Evolutionary conservation across 92 coral and sea anemone genomes (phyloP).

Genomic region (Epizoanthus stellaris): DNA sequence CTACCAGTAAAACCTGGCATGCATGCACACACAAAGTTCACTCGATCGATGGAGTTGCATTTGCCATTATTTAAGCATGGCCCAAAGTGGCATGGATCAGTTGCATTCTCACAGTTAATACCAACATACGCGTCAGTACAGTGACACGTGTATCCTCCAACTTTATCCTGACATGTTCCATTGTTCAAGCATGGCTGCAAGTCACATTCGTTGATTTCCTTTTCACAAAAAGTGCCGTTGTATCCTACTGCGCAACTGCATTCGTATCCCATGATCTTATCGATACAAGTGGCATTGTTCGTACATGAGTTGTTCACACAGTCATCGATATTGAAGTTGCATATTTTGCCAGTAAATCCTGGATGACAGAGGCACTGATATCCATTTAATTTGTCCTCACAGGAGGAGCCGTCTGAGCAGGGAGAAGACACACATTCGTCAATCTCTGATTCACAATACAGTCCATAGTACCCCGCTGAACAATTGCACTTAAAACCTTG

Average conservation of each 20-base stretch:
- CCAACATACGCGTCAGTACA: conserved; percentile 59
- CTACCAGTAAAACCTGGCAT: conserved; percentile 60
- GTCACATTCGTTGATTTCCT: conserved; percentile 61
- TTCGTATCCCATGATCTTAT: conserved; percentile 47
- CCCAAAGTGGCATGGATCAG: conserved; percentile 44
- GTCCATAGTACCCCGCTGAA: conserved; percentile 52
- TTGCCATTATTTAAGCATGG: conserved; percentile 65
- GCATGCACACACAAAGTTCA: conserved; percentile 50
- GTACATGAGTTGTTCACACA: conserved; percentile 55
- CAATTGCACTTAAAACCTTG: conserved; percentile 60
- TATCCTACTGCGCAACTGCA: conserved; percentile 63
- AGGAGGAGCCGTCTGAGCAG: conserved; percentile 61
- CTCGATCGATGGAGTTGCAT: conserved; percentile 43
- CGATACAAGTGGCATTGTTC: conserved; percentile 76
- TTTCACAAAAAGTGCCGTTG: conserved; percentile 65
- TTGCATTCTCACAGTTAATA: conserved; percentile 56
- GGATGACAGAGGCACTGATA: conserved; percentile 58
- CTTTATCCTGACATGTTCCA: conserved; percentile 57
- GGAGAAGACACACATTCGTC: conserved; percentile 59
- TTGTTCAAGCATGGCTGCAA: conserved; percentile 60
- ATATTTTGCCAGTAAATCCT: conserved; percentile 61
- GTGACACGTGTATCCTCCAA: conserved; percentile 61
- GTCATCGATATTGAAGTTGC: conserved; percentile 63
- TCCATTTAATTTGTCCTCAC: conserved; percentile 34
- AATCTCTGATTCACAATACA: conserved; percentile 51